Evolutionary conservation across 2,797 vertebrate species (phyloP), one percentile per base, ranked within the genome.

Genomic region (Acanthurus leucopareius): DNA sequence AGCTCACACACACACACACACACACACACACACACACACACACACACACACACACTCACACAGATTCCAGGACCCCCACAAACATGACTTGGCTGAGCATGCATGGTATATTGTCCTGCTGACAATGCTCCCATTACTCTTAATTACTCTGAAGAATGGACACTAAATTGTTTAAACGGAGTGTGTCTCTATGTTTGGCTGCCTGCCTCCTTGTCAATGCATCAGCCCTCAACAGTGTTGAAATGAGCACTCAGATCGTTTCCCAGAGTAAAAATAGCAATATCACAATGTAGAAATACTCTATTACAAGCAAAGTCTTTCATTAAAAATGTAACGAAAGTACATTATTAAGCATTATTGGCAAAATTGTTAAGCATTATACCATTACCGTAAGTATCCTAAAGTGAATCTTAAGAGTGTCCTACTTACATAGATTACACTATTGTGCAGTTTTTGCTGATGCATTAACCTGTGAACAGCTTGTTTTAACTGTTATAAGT

Each of bases 51-150:
- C 40, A 42, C 40, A 42, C 40, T 10, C 40, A 42, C 88, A 89
- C 86, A 90, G 89, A 95, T 94, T 95, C 94, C 94, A 91, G 88
- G 93, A 94, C 93, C 93, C 89, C 92, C 93, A 89, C 92, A 93
- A 89, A 93, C 91, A 94, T 89, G 92, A 93, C 92, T 93, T 93
- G 92, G 93, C 93, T 84, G 81, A 85, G 83, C 54, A 79, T 86
- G 70, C 86, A 79, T 87, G 87, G 84, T 89, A 85, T 83, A 87
- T 82, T 91, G 89, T 83, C 86, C 77, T 90, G 91, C 90, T 92
- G 91, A 94, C 93, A 93, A 90, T 91, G 90, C 88, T 85, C 81
- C 80, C 76, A 91, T 91, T 92, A 88, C 74, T 86, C 79, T 82
- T 90, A 91, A 94, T 91, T 86, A 89, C 81, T 70, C 45, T 68